These are phyloP conservation scores for Camponotus floridanus DNA, from an alignment of 1,140 invertebrate genomes.

Conservation along the genomic window DNA sequence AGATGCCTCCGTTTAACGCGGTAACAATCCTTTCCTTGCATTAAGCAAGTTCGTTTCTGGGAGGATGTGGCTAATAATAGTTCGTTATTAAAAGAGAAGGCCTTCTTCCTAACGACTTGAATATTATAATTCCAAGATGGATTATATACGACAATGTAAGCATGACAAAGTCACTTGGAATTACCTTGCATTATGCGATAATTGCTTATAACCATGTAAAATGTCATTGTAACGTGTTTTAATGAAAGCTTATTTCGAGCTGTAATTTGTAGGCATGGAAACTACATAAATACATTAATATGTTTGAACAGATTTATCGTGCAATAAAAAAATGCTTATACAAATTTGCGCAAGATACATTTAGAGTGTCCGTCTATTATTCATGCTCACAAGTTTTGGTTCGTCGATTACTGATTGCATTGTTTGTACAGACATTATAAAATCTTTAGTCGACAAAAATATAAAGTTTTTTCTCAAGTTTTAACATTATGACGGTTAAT, in stretches of 20 bases:
- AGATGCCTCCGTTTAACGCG: conserved; percentile 41
- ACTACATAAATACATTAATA: conserved; percentile 5
- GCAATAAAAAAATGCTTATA: background rate
- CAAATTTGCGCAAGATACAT: background rate
- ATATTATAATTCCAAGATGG: conserved; percentile 43
- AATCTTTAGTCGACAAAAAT: no score
- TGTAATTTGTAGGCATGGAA: conserved; percentile 12
- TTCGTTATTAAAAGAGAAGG: conserved; percentile 29
- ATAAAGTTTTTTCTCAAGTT: no score
- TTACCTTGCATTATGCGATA: conserved; percentile 35
- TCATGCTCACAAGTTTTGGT: no score
- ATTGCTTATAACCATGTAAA: conserved; percentile 10
- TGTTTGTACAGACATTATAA: no score
- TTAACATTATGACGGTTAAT: no score
- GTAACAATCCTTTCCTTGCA: conserved; percentile 53
- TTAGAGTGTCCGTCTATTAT: background rate
- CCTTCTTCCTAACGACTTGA: conserved; percentile 34
- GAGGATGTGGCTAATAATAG: conserved; percentile 56
- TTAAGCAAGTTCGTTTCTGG: conserved; percentile 45
- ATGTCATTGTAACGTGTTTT: conserved; percentile 36
- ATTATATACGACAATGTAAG: background rate
- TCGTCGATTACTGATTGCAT: no score
- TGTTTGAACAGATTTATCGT: background rate
- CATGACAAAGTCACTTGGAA: conserved; percentile 12
- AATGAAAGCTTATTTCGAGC: conserved; percentile 16